Base-by-base conservation (phyloP, 2,113 vertebrate species). In the Nycticryphes semicollaris region DNA sequence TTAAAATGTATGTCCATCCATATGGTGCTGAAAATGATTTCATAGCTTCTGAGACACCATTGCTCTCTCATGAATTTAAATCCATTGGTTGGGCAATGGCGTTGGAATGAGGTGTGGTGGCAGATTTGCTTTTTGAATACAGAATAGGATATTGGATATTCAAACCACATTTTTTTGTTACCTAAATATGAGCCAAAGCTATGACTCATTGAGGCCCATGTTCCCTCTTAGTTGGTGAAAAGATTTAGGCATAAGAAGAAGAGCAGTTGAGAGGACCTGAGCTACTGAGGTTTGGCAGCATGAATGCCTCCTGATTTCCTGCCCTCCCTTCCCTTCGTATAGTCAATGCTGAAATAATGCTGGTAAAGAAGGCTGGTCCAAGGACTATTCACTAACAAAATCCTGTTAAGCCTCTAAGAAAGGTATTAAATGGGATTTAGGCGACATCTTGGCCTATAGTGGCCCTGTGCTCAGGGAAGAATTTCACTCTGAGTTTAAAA, bases 391-490 rank as follows among this genome's bases (percentile, higher is more conserved):
- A 41, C 73, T 59, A 84, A 28, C 51, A 90, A 93, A 93, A 96
- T 96, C 95, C 92, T 18, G 2, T 68, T 94, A 95, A 95, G 80
- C 77, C 17, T 93, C 57, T 92, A 84, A 95, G 76, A 68, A 92
- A 84, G 66, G 64, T 68, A 86, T 94, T 93, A 93, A 91, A 82
- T 73, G 21, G 69, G 88, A 96, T 90, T 95, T 96, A 72, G 79
- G 28, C 39, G 87, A 54, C n/a, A 62, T 93, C 73, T 92, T 95
- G 86, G 39, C 69, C n/a, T 72, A 41, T 37, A 17, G 25, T 37
- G n/a, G 19, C 56, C 25, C 25, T 77, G 70, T 93, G 59, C 51
- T 96, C 17, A 9, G 39, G 56, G 33, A 77, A 72, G 14, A 88
- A 54, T 45, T 66, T 81, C 4, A 74, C 47, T 48, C 45, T 9